Evolutionary conservation across 2,113 vertebrate species (phyloP).

Genomic region (Spilogale gracilis): DNA sequence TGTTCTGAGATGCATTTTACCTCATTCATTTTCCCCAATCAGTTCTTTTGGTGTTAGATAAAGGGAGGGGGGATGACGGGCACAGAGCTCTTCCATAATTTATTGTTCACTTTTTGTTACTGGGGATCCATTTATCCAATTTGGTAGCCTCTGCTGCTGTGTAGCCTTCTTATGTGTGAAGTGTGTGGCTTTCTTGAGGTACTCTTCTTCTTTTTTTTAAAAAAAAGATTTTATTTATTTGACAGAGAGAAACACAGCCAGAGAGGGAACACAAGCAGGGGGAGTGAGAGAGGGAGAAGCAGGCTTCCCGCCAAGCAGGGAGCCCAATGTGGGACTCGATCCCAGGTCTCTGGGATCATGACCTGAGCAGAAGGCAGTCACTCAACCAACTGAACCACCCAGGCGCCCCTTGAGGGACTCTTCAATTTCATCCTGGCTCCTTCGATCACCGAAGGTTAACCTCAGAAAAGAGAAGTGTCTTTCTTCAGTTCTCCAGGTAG

Average conservation of each 20-base stretch:
- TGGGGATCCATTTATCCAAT: background rate
- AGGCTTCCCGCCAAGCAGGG: no score
- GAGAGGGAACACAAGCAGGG: no score
- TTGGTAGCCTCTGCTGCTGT: background rate
- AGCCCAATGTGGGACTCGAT: no score
- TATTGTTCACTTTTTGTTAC: background rate
- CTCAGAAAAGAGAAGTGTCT: background rate
- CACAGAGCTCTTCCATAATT: background rate
- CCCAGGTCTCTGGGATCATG: no score
- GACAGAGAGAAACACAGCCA: no score
- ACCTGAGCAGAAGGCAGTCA: no score
- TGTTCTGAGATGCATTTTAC: background rate
- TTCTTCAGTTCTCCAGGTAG: no score
- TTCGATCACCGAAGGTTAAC: background rate
- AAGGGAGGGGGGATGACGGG: background rate
- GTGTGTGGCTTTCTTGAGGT: background rate
- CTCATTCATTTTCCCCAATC: background rate
- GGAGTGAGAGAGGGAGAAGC: no score
- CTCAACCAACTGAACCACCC: no score
- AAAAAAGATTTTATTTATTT: no score
- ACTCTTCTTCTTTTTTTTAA: background rate
- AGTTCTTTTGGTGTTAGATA: background rate
- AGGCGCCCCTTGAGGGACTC: background rate
- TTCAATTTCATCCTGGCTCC: background rate
- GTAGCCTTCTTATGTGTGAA: background rate